Conservation (phyloP, 1,140 invertebrate species). For the Sesamia nonagrioides region DNA sequence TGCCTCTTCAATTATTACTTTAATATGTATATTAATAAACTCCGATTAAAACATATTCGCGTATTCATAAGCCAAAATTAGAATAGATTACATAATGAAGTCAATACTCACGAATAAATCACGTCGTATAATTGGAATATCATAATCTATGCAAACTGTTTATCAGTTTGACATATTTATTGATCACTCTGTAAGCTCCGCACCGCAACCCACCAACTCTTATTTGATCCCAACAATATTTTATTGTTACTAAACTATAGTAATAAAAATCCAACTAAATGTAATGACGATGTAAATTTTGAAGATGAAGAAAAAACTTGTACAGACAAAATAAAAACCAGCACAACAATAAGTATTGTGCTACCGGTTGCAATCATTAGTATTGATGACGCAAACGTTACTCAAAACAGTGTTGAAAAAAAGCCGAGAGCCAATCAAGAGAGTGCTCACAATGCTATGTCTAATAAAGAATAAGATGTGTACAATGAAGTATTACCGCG, state of each 20-base stretch:
- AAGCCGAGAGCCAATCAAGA: slow-evolving; percentile 81
- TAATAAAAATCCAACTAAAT: slow-evolving; percentile 82
- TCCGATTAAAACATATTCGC: neutral
- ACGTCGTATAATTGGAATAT: slow-evolving; percentile 32
- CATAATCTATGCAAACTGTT: slow-evolving; percentile 48
- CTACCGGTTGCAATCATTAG: slow-evolving; percentile 83
- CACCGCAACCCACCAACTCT: slow-evolving; percentile 24
- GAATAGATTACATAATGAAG: slow-evolving; percentile 34
- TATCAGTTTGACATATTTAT: slow-evolving; percentile 53
- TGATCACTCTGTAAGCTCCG: slow-evolving; percentile 36
- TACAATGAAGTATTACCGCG: slow-evolving; percentile 73
- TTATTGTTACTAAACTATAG: slow-evolving; percentile 75
- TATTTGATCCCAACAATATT: slow-evolving; percentile 56
- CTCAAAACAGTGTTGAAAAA: slow-evolving; percentile 77
- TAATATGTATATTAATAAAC: neutral
- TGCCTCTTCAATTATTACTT: neutral
- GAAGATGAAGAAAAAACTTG: slow-evolving; percentile 66
- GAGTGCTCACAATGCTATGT: slow-evolving; percentile 71
- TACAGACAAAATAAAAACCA: slow-evolving; percentile 62
- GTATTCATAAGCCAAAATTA: slow-evolving; percentile 22
- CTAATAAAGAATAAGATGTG: slow-evolving; percentile 79
- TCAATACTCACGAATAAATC: slow-evolving; percentile 27
- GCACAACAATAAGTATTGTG: slow-evolving; percentile 84
- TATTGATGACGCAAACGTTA: slow-evolving; percentile 85
- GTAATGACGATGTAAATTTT: slow-evolving; percentile 82